These are phyloP conservation scores for Pyrrhia umbra DNA, from an alignment of 2,888 invertebrate genomes.

Conservation along the genomic window DNA sequence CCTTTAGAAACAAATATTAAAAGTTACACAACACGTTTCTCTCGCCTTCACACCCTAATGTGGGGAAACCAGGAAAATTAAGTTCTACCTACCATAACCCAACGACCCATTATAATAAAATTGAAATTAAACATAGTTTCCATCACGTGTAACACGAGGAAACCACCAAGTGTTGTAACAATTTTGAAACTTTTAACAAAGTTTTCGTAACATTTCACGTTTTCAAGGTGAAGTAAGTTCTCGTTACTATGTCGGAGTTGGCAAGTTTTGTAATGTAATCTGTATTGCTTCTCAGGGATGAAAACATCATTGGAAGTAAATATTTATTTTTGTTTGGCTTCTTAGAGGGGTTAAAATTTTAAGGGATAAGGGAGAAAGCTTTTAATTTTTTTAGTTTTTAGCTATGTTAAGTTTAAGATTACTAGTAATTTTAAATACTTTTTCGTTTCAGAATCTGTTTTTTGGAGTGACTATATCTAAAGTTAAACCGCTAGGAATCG, in stretches of 20 bases:
- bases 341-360: not conserved
- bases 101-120: conserved; percentile 6
- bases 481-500: no score
- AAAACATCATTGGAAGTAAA: not conserved
- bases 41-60: not conserved
- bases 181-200: conserved; percentile 14
- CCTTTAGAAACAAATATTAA: not conserved
- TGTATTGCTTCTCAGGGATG: not conserved
- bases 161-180: conserved; percentile 9
- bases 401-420: not conserved
- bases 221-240: conserved; percentile 5
- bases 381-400: not conserved
- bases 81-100: not conserved
- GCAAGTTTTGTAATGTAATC: not conserved
- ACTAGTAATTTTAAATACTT: no score
- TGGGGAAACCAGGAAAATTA: conserved; percentile 12
- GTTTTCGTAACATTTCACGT: conserved; percentile 22
- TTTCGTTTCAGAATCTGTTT: no score
- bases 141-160: not conserved
- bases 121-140: conserved; percentile 5
- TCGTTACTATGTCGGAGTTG: not conserved
- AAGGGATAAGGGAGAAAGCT: not conserved
- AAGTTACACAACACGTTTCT: conserved; percentile 5
- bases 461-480: no score
- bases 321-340: not conserved